Conservation (phyloP, 2,888 invertebrate genomes). For the Tipula helvola region DNA sequence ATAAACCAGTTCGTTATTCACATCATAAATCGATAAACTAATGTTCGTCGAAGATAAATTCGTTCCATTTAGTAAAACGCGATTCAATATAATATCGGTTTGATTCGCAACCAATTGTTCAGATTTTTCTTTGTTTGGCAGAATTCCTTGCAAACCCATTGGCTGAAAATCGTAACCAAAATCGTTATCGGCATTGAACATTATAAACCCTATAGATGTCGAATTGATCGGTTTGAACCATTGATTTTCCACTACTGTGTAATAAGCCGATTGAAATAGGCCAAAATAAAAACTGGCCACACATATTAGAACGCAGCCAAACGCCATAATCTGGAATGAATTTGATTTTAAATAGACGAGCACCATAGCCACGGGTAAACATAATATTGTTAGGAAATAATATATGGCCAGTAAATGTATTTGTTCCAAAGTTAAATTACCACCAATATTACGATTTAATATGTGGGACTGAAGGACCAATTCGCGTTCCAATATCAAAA, state of each 20-base stretch:
- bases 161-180: too few species aligned
- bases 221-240: too few species aligned
- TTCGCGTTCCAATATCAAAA: not conserved
- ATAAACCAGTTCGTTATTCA: too few species aligned
- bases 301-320: not conserved
- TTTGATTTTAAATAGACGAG: not conserved
- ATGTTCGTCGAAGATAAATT: too few species aligned
- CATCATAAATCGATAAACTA: too few species aligned
- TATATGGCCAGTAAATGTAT: not conserved
- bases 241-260: not conserved
- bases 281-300: not conserved
- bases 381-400: not conserved
- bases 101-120: too few species aligned
- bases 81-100: too few species aligned
- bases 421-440: not conserved
- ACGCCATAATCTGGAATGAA: not conserved
- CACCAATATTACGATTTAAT: not conserved
- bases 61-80: too few species aligned
- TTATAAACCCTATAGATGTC: too few species aligned
- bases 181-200: too few species aligned
- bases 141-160: too few species aligned
- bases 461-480: not conserved
- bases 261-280: not conserved
- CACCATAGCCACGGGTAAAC: not conserved
- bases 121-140: too few species aligned